Conservation (phyloP, 2,113 vertebrate genomes). For the Callopanchax toddi region DNA sequence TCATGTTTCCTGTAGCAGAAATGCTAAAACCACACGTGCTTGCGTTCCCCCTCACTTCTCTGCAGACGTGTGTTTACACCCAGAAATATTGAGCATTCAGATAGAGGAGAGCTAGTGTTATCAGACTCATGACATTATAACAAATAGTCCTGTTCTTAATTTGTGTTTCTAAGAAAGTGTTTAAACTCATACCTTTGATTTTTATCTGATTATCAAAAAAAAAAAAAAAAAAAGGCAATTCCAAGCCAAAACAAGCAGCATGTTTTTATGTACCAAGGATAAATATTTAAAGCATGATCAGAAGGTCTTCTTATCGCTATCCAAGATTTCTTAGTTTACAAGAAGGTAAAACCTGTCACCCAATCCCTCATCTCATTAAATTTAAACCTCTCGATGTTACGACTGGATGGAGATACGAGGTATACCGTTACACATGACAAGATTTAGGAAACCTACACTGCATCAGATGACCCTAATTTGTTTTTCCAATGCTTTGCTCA, state of each 20-base stretch:
- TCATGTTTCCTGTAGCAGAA: conserved; percentile 34
- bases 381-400: not conserved
- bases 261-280: too few relatives aligned
- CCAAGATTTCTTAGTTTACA: not conserved
- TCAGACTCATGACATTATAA: too few relatives aligned
- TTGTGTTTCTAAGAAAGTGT: too few relatives aligned
- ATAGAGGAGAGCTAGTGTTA: conserved; percentile 13
- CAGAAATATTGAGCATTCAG: conserved; percentile 61
- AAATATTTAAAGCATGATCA: too few relatives aligned
- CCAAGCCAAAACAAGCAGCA: too few relatives aligned
- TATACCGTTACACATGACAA: conserved; percentile 16
- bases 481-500: not conserved
- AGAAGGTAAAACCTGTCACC: not conserved
- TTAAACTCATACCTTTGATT: not conserved
- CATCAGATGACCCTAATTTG: not conserved
- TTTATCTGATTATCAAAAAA: not conserved
- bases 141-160: too few relatives aligned
- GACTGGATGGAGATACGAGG: not conserved
- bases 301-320: too few relatives aligned
- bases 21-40: not conserved
- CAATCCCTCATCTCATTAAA: not conserved
- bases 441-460: conserved; percentile 13
- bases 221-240: not conserved
- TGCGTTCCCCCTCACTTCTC: not conserved
- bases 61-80: conserved; percentile 53